phyloP scores from a whole-genome alignment of 2,888 invertebrate species.

The Erebia epiphron region DNA sequence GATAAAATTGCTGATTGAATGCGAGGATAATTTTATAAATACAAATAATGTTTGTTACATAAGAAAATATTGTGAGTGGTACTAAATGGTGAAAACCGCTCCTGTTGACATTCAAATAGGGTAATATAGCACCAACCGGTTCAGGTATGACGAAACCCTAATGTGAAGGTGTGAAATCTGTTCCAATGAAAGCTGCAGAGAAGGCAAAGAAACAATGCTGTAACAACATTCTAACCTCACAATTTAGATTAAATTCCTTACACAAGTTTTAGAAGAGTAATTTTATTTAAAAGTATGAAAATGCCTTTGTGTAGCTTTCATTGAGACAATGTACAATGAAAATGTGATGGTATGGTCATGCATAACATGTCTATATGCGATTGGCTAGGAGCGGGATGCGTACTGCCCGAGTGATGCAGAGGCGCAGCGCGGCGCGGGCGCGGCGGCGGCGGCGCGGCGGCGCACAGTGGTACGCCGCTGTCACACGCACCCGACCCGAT shows the following conservation, averaged over 20 bases:
- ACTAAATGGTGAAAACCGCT: too few relatives aligned
- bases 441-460: slow-evolving; percentile 53
- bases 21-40: too few relatives aligned
- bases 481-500: slow-evolving; percentile 88
- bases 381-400: slow-evolving; percentile 55
- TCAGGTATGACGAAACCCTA: slow-evolving; percentile 9
- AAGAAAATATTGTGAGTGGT: too few relatives aligned
- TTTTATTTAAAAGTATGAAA: background rate
- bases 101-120: too few relatives aligned
- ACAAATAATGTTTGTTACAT: too few relatives aligned
- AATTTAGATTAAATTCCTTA: background rate
- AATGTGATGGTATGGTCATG: slow-evolving; percentile 26
- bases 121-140: slow-evolving; percentile 6
- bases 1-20: too few relatives aligned
- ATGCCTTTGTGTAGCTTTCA: slow-evolving; percentile 11
- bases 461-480: slow-evolving; percentile 75
- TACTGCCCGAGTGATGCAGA: slow-evolving; percentile 70
- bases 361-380: slow-evolving; percentile 52
- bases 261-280: background rate
- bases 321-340: background rate
- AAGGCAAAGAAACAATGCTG: background rate
- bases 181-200: background rate
- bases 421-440: slow-evolving; percentile 53
- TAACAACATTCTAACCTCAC: background rate
- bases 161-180: slow-evolving; percentile 14